Evolutionary conservation across 2,113 vertebrate genomes (phyloP), one percentile per base, ranked within the genome.

Genomic region (Brachionichthys hirsutus): DNA sequence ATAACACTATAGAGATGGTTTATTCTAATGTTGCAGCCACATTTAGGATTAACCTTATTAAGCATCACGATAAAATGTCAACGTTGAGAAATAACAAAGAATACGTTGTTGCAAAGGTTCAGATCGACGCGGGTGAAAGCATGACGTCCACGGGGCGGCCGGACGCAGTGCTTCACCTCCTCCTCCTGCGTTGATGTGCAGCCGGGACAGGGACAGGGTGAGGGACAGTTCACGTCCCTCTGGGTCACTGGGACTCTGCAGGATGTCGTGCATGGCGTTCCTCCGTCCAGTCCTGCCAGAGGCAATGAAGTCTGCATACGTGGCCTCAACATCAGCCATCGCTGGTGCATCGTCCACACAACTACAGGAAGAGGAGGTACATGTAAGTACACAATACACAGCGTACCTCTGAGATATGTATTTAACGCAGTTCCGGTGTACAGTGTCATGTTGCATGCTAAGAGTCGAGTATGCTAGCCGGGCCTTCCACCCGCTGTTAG

Each of bases 321-420:
- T 95, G 87, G 94, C 93, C 93, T 98, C 96, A 88, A 97, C 94
- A 94, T 98, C 95, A 93, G 95, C 95, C 96, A 98, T 98, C 88
- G 92, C 93, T 96, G 86, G 89, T 84, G 88, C 92, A 92, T 97
- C 16, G 89, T 94, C 92, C 92, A 92, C 93, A 94, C 93, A 94
- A 91, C 94, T 93, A 86, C 90, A 48, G 30, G 8, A 43, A 19
- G 35, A 54, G 35, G 11, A 55, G 30, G 17, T 17, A 16, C 6
- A 14, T 9, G 13, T 18, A 7, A 11, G 49, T 38, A 41, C 45
- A 47, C 24, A 38, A 1, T 11, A 30, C n/a, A 12, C 13, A 30
- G 14, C 1, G 9, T 30, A 11, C 17, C 6, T 13, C 40, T 16
- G 8, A 34, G 3, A 36, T 7, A 3, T 4, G 8, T 16, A 30